Percentiles rank a stretch among this genome's conserved stretches.
phyloP scores from a whole-genome alignment of 2,888 invertebrate species.

The Epiblema foenella region DNA sequence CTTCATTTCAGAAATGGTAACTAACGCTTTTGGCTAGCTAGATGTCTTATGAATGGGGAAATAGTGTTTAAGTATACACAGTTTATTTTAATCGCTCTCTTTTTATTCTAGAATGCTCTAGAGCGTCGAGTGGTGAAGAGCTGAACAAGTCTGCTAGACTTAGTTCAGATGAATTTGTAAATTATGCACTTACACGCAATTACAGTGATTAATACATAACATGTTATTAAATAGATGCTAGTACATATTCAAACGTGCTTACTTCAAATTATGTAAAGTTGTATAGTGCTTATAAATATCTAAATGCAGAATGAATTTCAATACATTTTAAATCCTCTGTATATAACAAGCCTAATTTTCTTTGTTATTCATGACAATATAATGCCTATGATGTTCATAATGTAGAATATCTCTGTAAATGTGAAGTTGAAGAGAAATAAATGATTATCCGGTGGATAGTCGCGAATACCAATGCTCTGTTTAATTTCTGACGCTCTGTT shows the following conservation, averaged over 20 bases:
- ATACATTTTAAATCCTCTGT: constrained; percentile 68
- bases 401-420: constrained; percentile 78
- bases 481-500: constrained; percentile 61
- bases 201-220: constrained; percentile 54
- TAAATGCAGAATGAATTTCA: constrained; percentile 62
- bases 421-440: constrained; percentile 77
- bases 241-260: constrained; percentile 59
- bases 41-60: constrained; percentile 10
- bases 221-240: constrained; percentile 52
- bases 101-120: constrained; percentile 47
- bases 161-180: constrained; percentile 59
- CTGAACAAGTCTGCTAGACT: constrained; percentile 59
- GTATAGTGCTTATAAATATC: constrained; percentile 79
- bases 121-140: constrained; percentile 45
- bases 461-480: constrained; percentile 76
- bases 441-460: constrained; percentile 79
- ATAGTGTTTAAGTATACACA: constrained; percentile 27
- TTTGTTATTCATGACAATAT: constrained; percentile 78
- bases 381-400: constrained; percentile 81
- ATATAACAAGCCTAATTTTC: constrained; percentile 74
- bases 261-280: constrained; percentile 74
- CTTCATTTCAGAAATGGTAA: constrained; percentile 35
- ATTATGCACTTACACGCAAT: constrained; percentile 51
- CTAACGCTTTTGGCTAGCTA: constrained; percentile 39
- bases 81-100: constrained; percentile 46